Conservation (phyloP, 2,888 invertebrate genomes). For the Heteromurus nitidus region DNA sequence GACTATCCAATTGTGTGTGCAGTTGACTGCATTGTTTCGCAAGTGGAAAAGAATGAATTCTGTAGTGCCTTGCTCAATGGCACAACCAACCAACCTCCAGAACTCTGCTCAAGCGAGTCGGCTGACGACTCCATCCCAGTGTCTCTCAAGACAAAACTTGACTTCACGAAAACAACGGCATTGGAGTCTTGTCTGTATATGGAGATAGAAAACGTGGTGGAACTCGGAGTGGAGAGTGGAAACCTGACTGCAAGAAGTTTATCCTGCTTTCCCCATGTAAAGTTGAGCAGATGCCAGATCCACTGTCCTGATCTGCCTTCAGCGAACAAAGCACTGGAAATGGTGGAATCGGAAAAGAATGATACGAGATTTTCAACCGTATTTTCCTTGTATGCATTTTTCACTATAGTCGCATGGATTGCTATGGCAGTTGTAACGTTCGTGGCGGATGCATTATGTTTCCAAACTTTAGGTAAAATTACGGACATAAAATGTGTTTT, state of each 20-base stretch:
- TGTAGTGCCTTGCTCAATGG: conserved; percentile 18
- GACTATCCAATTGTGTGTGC: conserved; percentile 35
- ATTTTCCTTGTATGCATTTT: conserved; percentile 86
- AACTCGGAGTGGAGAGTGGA: neutral
- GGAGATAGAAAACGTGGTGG: conserved; percentile 20
- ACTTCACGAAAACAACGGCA: conserved; percentile 7
- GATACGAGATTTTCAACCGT: conserved; percentile 73
- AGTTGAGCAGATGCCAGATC: conserved; percentile 51
- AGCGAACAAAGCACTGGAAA: conserved; percentile 42
- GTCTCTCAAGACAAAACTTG: conserved; percentile 28
- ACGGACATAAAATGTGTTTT: neutral
- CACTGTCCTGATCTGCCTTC: conserved; percentile 44
- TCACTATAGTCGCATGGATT: conserved; percentile 87
- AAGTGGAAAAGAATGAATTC: neutral
- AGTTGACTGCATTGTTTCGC: conserved; percentile 10
- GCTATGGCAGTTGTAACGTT: conserved; percentile 91
- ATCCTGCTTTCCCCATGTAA: conserved; percentile 17
- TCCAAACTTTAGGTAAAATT: conserved; percentile 83
- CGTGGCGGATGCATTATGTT: conserved; percentile 92
- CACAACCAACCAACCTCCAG: neutral
- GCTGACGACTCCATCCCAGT: neutral
- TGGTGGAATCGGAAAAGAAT: neutral
- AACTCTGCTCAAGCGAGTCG: conserved; percentile 4
- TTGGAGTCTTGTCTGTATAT: conserved; percentile 25
- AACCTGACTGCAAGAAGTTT: neutral